Conservation (phyloP, 2,797 vertebrate species). For the Leptodactylus fallax region DNA sequence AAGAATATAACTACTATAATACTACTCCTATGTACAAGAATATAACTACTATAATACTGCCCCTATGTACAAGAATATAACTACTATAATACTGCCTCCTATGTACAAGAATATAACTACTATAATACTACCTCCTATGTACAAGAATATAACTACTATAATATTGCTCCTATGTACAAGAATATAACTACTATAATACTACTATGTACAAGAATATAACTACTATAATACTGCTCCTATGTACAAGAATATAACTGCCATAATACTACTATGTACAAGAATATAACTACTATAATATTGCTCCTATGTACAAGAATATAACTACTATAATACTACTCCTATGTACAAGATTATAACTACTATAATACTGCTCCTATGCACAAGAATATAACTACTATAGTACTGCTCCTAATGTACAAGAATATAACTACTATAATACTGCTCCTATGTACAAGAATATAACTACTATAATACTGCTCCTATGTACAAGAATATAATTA, state of each 20-base stretch:
- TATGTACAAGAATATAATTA: conserved; percentile 21
- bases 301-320: neutral
- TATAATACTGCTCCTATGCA: neutral
- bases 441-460: neutral
- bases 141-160: conserved; percentile 9
- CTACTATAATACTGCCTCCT: too few relatives aligned
- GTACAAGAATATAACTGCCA: too few relatives aligned
- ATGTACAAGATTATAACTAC: neutral
- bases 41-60: too few relatives aligned
- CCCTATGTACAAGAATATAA: too few relatives aligned
- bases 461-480: conserved; percentile 22
- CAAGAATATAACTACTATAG: conserved; percentile 2
- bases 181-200: too few relatives aligned
- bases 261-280: too few relatives aligned
- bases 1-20: too few relatives aligned
- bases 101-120: conserved; percentile 8
- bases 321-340: neutral
- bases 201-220: too few relatives aligned
- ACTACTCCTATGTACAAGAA: too few relatives aligned
- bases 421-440: neutral
- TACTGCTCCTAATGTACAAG: neutral
- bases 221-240: too few relatives aligned
- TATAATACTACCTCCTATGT: neutral
- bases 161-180: neutral
- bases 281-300: neutral